These are phyloP conservation scores for Rallus limicola DNA, from an alignment of 2,113 vertebrate species.

Conservation along the genomic window DNA sequence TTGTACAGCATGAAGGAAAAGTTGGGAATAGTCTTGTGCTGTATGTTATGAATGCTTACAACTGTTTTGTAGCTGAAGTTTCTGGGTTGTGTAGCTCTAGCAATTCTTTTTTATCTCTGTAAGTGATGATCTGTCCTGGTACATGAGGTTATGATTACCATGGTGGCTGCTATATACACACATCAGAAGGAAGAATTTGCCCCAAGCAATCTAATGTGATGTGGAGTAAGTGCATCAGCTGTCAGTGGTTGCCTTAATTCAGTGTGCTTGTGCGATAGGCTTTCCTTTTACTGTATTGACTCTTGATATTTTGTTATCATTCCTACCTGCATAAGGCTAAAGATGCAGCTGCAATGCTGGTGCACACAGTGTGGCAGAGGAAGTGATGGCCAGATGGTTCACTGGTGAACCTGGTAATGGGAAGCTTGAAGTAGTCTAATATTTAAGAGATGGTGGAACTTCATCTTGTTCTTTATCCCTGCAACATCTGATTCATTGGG, in stretches of 20 bases:
- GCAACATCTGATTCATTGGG: not conserved
- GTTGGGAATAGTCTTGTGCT: not conserved
- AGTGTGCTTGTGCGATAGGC: not conserved
- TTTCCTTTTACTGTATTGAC: not conserved
- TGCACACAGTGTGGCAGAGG: not conserved
- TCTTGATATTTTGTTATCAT: not conserved
- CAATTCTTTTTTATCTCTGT: not conserved
- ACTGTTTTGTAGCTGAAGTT: not conserved
- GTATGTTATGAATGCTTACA: not conserved
- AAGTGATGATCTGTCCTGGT: not conserved
- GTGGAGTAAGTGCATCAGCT: not conserved
- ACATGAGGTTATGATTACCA: not conserved
- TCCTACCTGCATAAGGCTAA: not conserved
- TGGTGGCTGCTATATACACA: not conserved
- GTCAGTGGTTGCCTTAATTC: not conserved
- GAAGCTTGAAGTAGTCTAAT: not conserved
- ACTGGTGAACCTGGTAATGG: not conserved
- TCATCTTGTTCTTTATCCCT: not conserved
- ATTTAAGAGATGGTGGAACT: not conserved
- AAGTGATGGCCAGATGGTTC: not conserved
- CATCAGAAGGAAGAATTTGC: not conserved
- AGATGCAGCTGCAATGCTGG: not conserved
- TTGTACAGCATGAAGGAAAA: not conserved
- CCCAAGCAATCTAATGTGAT: not conserved
- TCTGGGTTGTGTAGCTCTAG: not conserved